phyloP scores from a whole-genome alignment of 2,797 vertebrate genomes.

The Petrocephalus sullivani region DNA sequence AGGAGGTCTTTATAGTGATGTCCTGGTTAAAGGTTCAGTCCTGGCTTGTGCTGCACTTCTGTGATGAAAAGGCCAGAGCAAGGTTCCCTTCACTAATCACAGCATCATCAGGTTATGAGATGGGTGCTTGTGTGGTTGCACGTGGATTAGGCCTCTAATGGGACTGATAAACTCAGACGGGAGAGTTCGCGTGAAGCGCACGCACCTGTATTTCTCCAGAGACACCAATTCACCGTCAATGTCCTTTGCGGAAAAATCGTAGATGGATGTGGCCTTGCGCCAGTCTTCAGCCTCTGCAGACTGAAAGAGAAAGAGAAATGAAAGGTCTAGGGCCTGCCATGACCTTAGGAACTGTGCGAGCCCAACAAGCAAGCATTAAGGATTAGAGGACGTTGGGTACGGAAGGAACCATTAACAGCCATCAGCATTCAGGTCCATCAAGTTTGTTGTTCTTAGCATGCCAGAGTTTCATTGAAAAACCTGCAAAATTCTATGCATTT shows the following conservation, averaged over 20 bases:
- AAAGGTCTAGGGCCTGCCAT: not conserved
- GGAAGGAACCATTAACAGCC: not conserved
- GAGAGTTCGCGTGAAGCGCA: not conserved
- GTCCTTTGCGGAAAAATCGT: constrained; percentile 81
- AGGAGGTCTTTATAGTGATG: not conserved
- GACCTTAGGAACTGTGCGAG: not conserved
- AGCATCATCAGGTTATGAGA: not conserved
- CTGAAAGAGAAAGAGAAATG: constrained; percentile 47
- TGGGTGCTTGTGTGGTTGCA: not conserved
- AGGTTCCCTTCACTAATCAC: not conserved
- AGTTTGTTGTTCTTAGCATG: not conserved
- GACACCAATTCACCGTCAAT: constrained; percentile 80
- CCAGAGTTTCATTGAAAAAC: not conserved
- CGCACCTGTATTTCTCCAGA: constrained; percentile 81
- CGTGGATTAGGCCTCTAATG: not conserved
- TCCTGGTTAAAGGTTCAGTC: not conserved
- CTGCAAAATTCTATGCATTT: not conserved
- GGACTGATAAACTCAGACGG: not conserved
- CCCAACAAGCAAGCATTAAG: not conserved
- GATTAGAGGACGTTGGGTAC: not conserved
- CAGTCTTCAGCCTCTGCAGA: constrained; percentile 73
- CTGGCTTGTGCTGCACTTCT: not conserved
- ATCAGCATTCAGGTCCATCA: not conserved
- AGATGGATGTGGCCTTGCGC: constrained; percentile 76
- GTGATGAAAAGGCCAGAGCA: not conserved